These are phyloP conservation scores for Papilio gigon DNA, from an alignment of 2,888 invertebrate genomes.

Conservation along the genomic window DNA sequence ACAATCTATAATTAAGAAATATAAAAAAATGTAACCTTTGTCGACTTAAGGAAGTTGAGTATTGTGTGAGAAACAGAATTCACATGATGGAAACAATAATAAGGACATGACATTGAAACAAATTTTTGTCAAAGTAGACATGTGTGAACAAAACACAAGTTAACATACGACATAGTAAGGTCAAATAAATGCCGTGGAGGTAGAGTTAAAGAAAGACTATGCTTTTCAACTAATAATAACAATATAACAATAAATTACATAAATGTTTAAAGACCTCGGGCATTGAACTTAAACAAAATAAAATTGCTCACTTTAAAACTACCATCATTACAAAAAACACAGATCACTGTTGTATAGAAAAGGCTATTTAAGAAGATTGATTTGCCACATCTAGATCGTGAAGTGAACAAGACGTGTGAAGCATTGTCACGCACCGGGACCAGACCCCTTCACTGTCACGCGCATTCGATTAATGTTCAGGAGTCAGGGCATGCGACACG, in stretches of 20 bases:
- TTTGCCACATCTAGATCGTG: slow-evolving; percentile 33
- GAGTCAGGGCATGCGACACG: slow-evolving; percentile 46
- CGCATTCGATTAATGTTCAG: slow-evolving; percentile 56
- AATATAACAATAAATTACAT: too few species aligned
- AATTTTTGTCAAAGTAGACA: slow-evolving; percentile 20
- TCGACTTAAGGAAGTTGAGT: slow-evolving; percentile 28
- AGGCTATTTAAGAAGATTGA: slow-evolving; percentile 17
- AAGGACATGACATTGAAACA: slow-evolving; percentile 35
- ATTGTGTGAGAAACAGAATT: slow-evolving; percentile 34
- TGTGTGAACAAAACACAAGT: slow-evolving; percentile 16
- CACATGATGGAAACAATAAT: slow-evolving; percentile 29
- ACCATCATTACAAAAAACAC: neutral
- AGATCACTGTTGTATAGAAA: neutral
- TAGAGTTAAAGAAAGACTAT: neutral
- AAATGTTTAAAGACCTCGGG: too few species aligned
- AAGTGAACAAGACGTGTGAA: slow-evolving; percentile 49
- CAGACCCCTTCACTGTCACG: slow-evolving; percentile 52
- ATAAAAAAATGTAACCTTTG: slow-evolving; percentile 24
- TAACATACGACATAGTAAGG: slow-evolving; percentile 6
- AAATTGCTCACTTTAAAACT: neutral
- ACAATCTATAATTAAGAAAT: slow-evolving; percentile 18
- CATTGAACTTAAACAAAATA: too few species aligned
- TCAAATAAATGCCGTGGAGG: neutral
- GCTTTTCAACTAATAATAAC: too few species aligned
- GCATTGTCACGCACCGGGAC: slow-evolving; percentile 48